phyloP scores from a whole-genome alignment of 2,113 vertebrate species.

The Chloebia gouldiae region DNA sequence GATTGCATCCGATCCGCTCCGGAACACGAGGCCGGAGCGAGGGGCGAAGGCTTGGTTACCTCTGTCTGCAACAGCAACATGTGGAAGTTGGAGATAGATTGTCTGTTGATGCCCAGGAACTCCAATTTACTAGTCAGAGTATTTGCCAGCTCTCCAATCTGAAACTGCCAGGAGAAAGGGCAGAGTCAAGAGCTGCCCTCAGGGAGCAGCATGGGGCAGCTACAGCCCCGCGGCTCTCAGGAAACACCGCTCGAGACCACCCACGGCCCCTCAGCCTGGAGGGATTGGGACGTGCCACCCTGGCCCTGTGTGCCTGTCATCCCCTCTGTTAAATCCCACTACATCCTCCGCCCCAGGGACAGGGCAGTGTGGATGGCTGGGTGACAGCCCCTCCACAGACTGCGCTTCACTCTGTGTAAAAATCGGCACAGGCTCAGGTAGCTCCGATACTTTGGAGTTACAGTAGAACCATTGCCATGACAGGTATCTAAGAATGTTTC shows the following conservation, averaged over 20 bases:
- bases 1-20: slow-evolving; percentile 28
- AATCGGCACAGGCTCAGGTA: fast-evolving
- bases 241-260: background rate
- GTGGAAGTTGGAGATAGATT: slow-evolving; percentile 97
- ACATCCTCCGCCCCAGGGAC: background rate
- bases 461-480: fast-evolving
- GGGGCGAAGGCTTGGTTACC: slow-evolving; percentile 74
- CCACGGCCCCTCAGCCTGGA: fast-evolving
- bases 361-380: background rate
- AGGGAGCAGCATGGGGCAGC: fast-evolving
- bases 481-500: background rate
- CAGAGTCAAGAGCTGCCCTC: background rate
- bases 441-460: fast-evolving
- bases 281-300: fast-evolving
- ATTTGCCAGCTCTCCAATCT: slow-evolving; percentile 98
- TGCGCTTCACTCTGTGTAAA: fast-evolving
- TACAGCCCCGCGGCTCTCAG: fast-evolving
- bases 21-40: slow-evolving; percentile 14
- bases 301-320: background rate
- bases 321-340: background rate
- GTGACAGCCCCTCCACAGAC: background rate
- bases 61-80: slow-evolving; percentile 96
- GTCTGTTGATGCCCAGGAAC: slow-evolving; percentile 96
- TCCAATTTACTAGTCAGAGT: slow-evolving; percentile 98
- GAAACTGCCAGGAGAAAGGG: slow-evolving; percentile 83